Conservation (phyloP, 2,113 vertebrate genomes). For the Microcebus lehilahytsara region DNA sequence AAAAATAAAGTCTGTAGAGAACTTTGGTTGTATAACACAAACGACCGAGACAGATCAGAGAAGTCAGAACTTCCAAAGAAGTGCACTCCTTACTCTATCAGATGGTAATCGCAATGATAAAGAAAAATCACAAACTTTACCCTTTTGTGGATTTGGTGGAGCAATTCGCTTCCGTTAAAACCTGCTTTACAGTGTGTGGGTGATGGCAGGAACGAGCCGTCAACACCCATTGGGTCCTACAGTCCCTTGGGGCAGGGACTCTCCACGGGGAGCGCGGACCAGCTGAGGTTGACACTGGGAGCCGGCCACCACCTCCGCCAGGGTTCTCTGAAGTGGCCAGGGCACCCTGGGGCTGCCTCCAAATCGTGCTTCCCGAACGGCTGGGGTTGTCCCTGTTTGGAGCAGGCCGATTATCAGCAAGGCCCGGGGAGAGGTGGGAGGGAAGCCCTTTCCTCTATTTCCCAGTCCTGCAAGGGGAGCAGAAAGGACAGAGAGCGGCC, state of each 20-base stretch:
- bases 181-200: slow-evolving; percentile 40
- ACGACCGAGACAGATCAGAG: slow-evolving; percentile 89
- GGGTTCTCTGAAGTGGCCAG: slow-evolving; percentile 19
- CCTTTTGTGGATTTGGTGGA: slow-evolving; percentile 82
- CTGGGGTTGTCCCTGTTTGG: neutral
- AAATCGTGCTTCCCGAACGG: neutral
- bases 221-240: neutral
- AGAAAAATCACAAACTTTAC: slow-evolving; percentile 89
- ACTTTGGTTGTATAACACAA: slow-evolving; percentile 99
- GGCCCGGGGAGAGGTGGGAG: neutral
- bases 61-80: slow-evolving; percentile 86
- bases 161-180: slow-evolving; percentile 59
- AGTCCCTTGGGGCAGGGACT: neutral
- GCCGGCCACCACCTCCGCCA: neutral
- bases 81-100: slow-evolving; percentile 78
- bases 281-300: neutral
- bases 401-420: neutral
- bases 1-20: slow-evolving; percentile 99
- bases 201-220: slow-evolving; percentile 37
- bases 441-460: neutral
- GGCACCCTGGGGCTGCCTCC: neutral
- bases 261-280: fast-evolving
- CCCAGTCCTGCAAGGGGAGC: neutral
- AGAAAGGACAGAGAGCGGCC: neutral
- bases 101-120: slow-evolving; percentile 62